Evolutionary conservation across 2,888 invertebrate genomes (phyloP).

Genomic region (Teinopalpus imperialis): DNA sequence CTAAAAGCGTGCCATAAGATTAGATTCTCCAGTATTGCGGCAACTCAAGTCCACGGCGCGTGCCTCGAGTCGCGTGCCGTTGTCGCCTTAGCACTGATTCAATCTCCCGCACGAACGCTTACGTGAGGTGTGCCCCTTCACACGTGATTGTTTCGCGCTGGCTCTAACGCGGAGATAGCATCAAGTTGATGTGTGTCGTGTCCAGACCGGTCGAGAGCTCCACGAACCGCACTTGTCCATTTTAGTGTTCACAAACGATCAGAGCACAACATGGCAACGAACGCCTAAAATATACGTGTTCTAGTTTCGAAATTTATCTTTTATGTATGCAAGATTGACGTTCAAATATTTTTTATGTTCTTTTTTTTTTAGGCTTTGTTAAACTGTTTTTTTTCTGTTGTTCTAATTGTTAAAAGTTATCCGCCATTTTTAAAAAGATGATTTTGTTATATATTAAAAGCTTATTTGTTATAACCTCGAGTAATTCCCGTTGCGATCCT

Average conservation of each 20-base stretch:
- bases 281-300: background rate
- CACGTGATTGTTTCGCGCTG: slow-evolving; percentile 69
- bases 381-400: no score
- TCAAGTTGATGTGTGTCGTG: slow-evolving; percentile 63
- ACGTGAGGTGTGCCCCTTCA: slow-evolving; percentile 75
- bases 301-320: slow-evolving; percentile 1
- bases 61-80: slow-evolving; percentile 69
- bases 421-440: no score
- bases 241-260: slow-evolving; percentile 9
- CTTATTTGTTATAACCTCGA: no score
- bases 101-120: slow-evolving; percentile 69
- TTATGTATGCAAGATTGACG: no score
- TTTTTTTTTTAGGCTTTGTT: no score
- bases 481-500: no score
- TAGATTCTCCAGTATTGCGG: slow-evolving; percentile 29
- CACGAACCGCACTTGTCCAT: slow-evolving; percentile 36
- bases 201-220: slow-evolving; percentile 39
- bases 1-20: slow-evolving; percentile 24
- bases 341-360: no score
- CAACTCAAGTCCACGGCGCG: slow-evolving; percentile 43
- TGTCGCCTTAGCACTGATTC: slow-evolving; percentile 56
- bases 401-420: no score
- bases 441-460: no score
- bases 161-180: slow-evolving; percentile 60
- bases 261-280: no score